A percentile compares a stretch with the other conserved stretches of the same genome.
Evolutionary conservation across 2,888 invertebrate genomes (phyloP).

Genomic region (Caenorhabditis becei): DNA sequence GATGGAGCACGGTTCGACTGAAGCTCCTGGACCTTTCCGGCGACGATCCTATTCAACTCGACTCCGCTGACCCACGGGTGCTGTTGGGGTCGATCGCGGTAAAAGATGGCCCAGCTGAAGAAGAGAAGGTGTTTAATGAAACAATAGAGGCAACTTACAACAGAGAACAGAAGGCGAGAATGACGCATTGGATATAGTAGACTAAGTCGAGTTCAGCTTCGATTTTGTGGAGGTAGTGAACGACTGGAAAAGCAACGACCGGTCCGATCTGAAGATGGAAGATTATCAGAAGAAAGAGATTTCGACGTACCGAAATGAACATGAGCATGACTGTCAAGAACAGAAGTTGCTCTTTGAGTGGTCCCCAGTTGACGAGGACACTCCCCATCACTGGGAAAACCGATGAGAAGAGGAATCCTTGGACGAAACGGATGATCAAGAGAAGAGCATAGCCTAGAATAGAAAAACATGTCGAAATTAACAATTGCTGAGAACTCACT

Average conservation of each 20-base stretch:
- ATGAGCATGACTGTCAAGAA: slow-evolving; percentile 71
- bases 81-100: slow-evolving; percentile 74
- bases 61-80: slow-evolving; percentile 78
- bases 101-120: slow-evolving; percentile 74
- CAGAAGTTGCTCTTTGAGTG: slow-evolving; percentile 75
- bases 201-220: slow-evolving; percentile 50
- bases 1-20: slow-evolving; percentile 56
- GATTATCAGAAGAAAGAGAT: too few relatives aligned
- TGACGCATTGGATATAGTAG: slow-evolving; percentile 48
- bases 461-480: background rate
- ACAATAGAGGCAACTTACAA: slow-evolving; percentile 42
- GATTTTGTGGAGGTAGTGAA: slow-evolving; percentile 56
- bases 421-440: slow-evolving; percentile 65
- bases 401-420: slow-evolving; percentile 72
- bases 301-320: slow-evolving; percentile 75
- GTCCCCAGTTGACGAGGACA: slow-evolving; percentile 75
- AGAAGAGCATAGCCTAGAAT: slow-evolving; percentile 41
- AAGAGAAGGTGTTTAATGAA: background rate
- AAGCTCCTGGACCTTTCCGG: slow-evolving; percentile 74
- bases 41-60: slow-evolving; percentile 75
- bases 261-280: slow-evolving; percentile 71
- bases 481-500: slow-evolving; percentile 18
- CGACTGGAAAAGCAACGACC: slow-evolving; percentile 65
- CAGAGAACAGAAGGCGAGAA: slow-evolving; percentile 35
- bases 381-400: slow-evolving; percentile 72